phyloP scores from a whole-genome alignment of 23 tunicate genomes.

The Ascidia mentula region DNA sequence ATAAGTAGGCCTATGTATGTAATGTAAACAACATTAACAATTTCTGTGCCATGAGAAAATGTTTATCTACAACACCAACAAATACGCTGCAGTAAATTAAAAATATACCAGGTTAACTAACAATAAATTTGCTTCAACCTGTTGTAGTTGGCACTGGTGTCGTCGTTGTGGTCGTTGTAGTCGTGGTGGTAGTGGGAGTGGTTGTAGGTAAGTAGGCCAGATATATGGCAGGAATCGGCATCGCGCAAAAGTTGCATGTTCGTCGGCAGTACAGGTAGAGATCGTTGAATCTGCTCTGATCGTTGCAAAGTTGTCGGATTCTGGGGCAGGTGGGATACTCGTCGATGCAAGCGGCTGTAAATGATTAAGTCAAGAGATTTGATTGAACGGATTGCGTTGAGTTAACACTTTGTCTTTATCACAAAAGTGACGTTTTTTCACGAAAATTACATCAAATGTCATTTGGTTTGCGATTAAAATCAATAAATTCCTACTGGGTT shows the following conservation, averaged over 20 bases:
- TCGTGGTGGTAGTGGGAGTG: not conserved
- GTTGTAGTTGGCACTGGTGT: not conserved
- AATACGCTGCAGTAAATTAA: no score
- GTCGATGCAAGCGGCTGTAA: not conserved
- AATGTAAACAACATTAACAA: no score
- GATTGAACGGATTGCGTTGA: not conserved
- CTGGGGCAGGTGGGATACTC: not conserved
- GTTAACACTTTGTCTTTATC: not conserved
- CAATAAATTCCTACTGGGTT: no score
- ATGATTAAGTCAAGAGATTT: not conserved
- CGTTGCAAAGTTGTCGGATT: not conserved
- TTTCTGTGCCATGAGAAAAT: no score
- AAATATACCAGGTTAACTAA: no score
- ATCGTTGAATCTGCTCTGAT: not conserved
- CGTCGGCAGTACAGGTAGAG: not conserved
- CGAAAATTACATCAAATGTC: no score
- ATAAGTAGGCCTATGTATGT: no score
- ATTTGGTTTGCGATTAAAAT: no score
- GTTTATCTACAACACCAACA: no score
- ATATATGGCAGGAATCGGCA: not conserved
- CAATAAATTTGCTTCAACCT: not conserved
- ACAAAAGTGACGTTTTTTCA: not conserved
- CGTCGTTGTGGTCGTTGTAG: not conserved
- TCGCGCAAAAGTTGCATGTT: not conserved
- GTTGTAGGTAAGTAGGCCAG: not conserved